These are phyloP conservation scores for Drosophila equinoxialis DNA, from an alignment of 1,140 invertebrate species.

Conservation along the genomic window DNA sequence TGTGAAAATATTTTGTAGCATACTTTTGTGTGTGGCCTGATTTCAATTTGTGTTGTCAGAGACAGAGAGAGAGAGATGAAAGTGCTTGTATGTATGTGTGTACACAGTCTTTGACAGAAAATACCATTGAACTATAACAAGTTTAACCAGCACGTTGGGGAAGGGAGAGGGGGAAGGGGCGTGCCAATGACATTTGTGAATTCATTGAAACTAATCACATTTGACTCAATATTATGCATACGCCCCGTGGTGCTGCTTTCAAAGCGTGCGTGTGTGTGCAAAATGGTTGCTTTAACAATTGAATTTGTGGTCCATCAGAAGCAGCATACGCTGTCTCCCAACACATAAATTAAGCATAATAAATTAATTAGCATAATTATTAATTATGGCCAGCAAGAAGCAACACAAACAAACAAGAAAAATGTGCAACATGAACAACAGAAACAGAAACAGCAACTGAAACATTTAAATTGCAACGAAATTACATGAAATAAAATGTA, in stretches of 20 bases:
- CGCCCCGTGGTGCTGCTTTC: neutral
- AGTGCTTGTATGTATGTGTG: neutral
- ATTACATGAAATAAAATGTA: slow-evolving; percentile 26
- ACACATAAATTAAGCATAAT: slow-evolving; percentile 68
- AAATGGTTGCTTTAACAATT: neutral
- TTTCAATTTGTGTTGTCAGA: neutral
- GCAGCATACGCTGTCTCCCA: slow-evolving; percentile 1
- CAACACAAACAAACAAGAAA: neutral
- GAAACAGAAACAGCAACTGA: neutral
- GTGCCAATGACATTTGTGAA: neutral
- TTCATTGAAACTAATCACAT: neutral
- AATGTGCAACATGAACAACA: neutral
- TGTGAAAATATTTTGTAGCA: slow-evolving; percentile 14
- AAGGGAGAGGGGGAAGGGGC: too few relatives aligned
- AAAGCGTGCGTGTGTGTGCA: neutral
- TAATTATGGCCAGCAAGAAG: slow-evolving; percentile 32
- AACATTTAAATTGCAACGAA: slow-evolving; percentile 12
- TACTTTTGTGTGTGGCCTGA: slow-evolving; percentile 2
- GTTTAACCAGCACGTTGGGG: too few relatives aligned
- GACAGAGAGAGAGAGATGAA: neutral
- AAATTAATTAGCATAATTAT: slow-evolving; percentile 78
- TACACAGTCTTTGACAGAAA: neutral
- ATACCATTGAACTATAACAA: neutral
- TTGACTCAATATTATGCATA: slow-evolving; percentile 12
- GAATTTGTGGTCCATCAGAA: slow-evolving; percentile 16